Base-by-base conservation (phyloP, 2,797 vertebrate species). In the Alfaro cultratus region DNA sequence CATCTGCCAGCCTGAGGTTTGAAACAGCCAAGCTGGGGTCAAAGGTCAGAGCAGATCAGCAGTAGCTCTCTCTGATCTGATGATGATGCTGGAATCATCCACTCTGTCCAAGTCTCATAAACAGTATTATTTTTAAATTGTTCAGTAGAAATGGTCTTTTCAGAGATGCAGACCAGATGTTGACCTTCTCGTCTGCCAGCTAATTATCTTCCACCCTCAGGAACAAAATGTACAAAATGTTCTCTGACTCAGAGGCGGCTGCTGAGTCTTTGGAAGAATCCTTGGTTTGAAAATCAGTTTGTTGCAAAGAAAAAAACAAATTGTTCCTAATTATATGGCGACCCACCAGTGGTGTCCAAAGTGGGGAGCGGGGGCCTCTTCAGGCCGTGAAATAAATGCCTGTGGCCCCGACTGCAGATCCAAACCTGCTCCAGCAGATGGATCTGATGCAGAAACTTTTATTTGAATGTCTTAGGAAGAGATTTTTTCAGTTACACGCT, bases 11-110 rank as follows among this genome's bases (percentile, higher is more conserved):
- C 41, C 41, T 67, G 60, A 41, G 31, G 71, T 45, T 57, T 68
- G 18, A 57, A 12, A 49, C 34, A 0, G 79, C 45, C 29, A 62
- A 47, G 49, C 74, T 82, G 43, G 81, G 62, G 55, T 18, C 39
- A 49, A 23, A 51, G 79, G 78, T 81, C 78, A 55, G 86, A 89
- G 83, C 76, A 86, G 67, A 81, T 77, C 21, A 26, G 80, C 75
- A 73, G 39, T 45, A 68, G 13, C 39, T 81, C 70, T 85, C 72
- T 82, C 91, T 93, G 89, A 89, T 79, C 23, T 86, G 70, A 74
- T 46, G 73, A 77, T 79, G 82, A 57, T 79, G 76, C 46, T 16
- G 6, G 68, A 74, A 46, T 83, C 74, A 83, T 49, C 64, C 0
- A 16, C 70, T 43, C 74, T 74, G 15, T 75, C 29, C 36, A 39